These are phyloP conservation scores for Calvadosia cruxmelitensis DNA, from an alignment of 30 jellyfish, hydroid and myxozoan genomes.

Conservation along the genomic window DNA sequence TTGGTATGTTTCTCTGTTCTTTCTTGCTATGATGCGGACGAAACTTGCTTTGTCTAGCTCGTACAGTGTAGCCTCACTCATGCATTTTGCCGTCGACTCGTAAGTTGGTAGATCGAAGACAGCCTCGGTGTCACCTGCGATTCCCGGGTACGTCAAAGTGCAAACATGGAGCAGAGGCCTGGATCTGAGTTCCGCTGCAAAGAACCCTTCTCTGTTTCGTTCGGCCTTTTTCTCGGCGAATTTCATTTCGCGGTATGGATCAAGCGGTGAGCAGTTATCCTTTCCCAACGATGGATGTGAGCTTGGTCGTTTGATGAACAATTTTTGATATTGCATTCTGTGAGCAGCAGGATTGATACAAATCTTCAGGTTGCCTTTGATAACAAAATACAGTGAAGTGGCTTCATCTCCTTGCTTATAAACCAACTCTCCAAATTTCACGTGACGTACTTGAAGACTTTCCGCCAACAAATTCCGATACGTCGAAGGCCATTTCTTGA, in stretches of 20 bases:
- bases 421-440: conserved; percentile 48
- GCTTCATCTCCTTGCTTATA: conserved; percentile 57
- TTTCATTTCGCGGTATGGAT: background rate
- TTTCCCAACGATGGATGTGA: background rate
- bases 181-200: conserved; percentile 63
- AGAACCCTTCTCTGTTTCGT: conserved; percentile 37
- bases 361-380: conserved; percentile 71
- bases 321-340: conserved; percentile 17
- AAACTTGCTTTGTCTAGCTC: conserved; percentile 57
- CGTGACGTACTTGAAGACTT: conserved; percentile 50
- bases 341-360: conserved; percentile 37
- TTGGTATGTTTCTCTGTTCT: conserved; percentile 76
- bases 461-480: conserved; percentile 73
- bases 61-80: conserved; percentile 40
- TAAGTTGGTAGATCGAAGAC: conserved; percentile 35
- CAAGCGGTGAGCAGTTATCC: conserved; percentile 2
- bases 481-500: conserved; percentile 78
- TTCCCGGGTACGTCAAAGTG: conserved; percentile 13
- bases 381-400: conserved; percentile 33
- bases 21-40: conserved; percentile 58
- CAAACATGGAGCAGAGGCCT: conserved; percentile 33
- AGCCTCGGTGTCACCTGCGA: conserved; percentile 53
- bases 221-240: background rate
- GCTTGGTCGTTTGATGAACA: conserved; percentile 5
- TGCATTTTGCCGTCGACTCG: conserved; percentile 48